Base-by-base conservation (phyloP, 2,888 invertebrate species). In the Catotricha subobsoleta region DNA sequence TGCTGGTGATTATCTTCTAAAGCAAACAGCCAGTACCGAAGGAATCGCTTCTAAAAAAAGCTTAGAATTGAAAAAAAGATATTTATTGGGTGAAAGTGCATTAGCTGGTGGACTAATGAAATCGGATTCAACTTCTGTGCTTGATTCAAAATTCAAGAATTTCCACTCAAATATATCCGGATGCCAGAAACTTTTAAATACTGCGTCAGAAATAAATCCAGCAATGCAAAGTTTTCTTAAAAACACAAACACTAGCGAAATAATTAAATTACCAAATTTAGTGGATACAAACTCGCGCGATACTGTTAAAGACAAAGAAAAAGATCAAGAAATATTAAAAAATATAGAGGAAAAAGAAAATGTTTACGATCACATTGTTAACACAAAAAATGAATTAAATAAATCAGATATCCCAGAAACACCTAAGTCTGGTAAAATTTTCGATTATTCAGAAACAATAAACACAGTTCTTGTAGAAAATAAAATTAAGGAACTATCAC, bases 41-140 rank as follows among this genome's bases (percentile, higher is more conserved):
- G 86, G 86, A 16, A 77, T 88, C 42, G 87, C 87, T 10, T 82
- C 86, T 13, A 86, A 86, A 60, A 76, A 83, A 43, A 86, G 87
- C 15, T 64, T 88, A 40, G 87, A 88, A 62, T 68, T 88, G 34
- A 88, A 88, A 56, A 80, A 86, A 53, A 76, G 77, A 45, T 90
- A 87, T 60, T 65, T 88, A 15, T 66, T 87, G 10, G 86, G 86
- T 1, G 79, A 78, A 47, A 67, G 71, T 1, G 72, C 68, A 5
- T 59, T 68, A 36, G 69, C 74, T 1, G 77, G 78, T 27, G 70
- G 75, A 19, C 80, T 86, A 19, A 72, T 80, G 49, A 82, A 83
- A 54, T 84, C 84, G 0, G 83, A 81, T 41, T 83, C 83, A 42
- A 78, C 84, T 6, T 80, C 86, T 0, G 80, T 81, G 45, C 68